Evolutionary conservation across 1,140 invertebrate genomes (phyloP).

Genomic region (Formica selysi): DNA sequence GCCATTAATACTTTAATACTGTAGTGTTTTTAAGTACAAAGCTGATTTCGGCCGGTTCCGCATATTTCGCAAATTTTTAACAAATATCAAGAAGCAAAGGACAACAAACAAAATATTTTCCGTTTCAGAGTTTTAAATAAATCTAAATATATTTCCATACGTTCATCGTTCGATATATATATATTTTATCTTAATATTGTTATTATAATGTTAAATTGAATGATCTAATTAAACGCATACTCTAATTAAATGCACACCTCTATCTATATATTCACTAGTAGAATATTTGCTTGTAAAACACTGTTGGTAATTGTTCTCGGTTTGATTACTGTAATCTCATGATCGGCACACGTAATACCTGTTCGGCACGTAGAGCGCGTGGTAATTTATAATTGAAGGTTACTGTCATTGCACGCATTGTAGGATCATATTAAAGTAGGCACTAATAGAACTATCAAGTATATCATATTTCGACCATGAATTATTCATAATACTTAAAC

Average conservation of each 20-base stretch:
- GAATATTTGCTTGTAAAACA: conserved; percentile 59
- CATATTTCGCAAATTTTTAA: not conserved
- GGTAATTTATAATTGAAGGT: conserved; percentile 64
- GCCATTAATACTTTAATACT: not conserved
- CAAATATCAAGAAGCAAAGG: not conserved
- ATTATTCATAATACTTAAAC: conserved; percentile 50
- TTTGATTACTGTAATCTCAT: conserved; percentile 50
- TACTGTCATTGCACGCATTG: conserved; percentile 62
- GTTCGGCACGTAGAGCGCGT: conserved; percentile 41
- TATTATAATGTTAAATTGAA: not conserved
- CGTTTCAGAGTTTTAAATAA: not conserved
- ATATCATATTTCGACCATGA: conserved; percentile 31
- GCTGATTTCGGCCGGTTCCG: not conserved
- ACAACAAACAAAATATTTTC: not conserved
- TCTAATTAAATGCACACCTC: not conserved
- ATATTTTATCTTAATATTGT: not conserved
- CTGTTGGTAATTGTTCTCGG: conserved; percentile 22
- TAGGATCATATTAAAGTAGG: conserved; percentile 38
- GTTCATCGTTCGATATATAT: not conserved
- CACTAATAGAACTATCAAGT: conserved; percentile 34
- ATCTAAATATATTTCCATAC: not conserved
- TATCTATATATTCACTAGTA: conserved; percentile 15
- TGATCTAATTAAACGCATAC: not conserved
- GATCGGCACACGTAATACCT: conserved; percentile 51
- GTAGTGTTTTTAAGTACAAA: not conserved